Evolutionary conservation across 2,797 vertebrate genomes (phyloP), one percentile per base, ranked within the genome.

Genomic region (Lepidocolaptes lacrymiger): DNA sequence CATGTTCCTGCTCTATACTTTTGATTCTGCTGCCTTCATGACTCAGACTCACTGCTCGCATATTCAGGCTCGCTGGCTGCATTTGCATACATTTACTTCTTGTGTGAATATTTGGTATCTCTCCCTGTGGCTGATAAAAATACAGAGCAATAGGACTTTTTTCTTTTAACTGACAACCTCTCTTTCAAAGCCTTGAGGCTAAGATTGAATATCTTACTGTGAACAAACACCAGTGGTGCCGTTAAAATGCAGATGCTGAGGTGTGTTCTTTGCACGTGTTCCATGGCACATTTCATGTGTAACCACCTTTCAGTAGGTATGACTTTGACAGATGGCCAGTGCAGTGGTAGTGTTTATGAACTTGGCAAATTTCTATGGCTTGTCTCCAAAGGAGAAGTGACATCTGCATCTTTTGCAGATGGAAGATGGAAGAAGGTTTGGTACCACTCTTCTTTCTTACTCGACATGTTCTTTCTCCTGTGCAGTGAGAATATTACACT

Each of bases 31-130:
- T 93, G 75, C 87, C 68, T 92, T 88, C 58, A 9, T 95, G 94
- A 93, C 89, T 97, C 94, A 96, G 84, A 92, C 89, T 94, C 4
- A 5, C 85, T 94, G 83, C 46, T 89, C 0, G 0, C 72, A 74
- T 68, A 88, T 77, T 96, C 91, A 85, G 62, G 54, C 78, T 91
- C 68, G 85, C 81, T 96, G 82, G 54, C 72, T 95, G 64, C 61
- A 85, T 96, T 96, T 94, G 81, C 91, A 96, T 96, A 55, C 89
- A 52, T 92, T 93, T 85, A 66, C 62, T 91, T 96, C 61, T 92
- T 83, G 61, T 67, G 85, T 80, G 92, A 89, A 39, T 91, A 79
- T 72, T 91, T 85, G 56, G 9, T 87, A 34, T 85, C 21, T 95
- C 16, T 80, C 61, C 18, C 72, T 83, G 34, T 74, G 84, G 12